Percentiles rank a stretch among this genome's conserved stretches.
Evolutionary conservation across 2,113 vertebrate species (phyloP).

Genomic region (Marmota flaviventris): DNA sequence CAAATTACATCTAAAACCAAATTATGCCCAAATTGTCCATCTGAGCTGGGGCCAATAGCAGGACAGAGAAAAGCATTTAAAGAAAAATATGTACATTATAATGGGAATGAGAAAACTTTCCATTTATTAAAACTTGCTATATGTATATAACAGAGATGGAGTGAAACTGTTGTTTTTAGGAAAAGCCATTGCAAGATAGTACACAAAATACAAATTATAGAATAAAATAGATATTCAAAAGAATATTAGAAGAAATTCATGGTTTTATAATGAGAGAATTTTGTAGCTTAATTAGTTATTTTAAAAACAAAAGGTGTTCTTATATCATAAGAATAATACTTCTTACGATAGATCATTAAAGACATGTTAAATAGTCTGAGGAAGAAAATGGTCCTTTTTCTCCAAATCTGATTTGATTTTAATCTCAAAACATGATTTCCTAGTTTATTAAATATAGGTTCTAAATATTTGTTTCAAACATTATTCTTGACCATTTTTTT

Average conservation of each 20-base stretch:
- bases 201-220: slow-evolving; percentile 6
- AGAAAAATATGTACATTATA: neutral
- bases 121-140: neutral
- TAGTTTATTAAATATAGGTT: neutral
- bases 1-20: slow-evolving; percentile 30
- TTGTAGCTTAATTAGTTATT: neutral
- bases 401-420: slow-evolving; percentile 20
- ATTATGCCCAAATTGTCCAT: neutral
- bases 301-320: slow-evolving; percentile 25
- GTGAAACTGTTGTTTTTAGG: neutral
- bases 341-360: neutral
- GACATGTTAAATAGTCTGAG: neutral
- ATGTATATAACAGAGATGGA: neutral
- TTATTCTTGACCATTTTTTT: neutral
- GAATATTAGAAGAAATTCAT: slow-evolving; percentile 5
- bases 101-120: neutral
- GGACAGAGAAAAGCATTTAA: slow-evolving; percentile 47
- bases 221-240: neutral
- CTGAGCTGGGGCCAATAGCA: slow-evolving; percentile 38
- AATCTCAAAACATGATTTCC: neutral
- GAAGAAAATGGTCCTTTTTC: neutral
- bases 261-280: neutral
- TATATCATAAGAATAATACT: neutral
- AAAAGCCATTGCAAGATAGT: neutral
- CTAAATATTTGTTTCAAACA: neutral